A percentile compares a stretch with the other conserved stretches of the same genome.
These are phyloP conservation scores for Parus major DNA, from an alignment of 2,113 vertebrate species.

Conservation along the genomic window DNA sequence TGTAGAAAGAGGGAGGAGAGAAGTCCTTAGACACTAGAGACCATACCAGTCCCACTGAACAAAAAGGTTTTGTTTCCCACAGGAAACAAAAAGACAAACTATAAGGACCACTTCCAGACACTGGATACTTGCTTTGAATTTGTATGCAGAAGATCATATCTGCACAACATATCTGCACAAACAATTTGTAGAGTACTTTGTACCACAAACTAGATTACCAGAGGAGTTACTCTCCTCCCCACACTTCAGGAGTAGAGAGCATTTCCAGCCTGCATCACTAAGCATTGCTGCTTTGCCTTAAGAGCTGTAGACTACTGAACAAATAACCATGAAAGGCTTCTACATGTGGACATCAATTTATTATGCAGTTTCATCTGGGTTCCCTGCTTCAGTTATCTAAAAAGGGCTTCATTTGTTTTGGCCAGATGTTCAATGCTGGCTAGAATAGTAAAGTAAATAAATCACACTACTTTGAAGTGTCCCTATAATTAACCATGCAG, in stretches of 20 bases:
- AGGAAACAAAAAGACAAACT: background rate
- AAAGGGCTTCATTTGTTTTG: background rate
- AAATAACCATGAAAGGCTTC: background rate
- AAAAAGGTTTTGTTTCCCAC: too few relatives aligned
- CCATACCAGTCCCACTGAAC: background rate
- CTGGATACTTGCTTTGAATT: background rate
- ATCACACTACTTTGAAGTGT: background rate
- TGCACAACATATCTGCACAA: background rate
- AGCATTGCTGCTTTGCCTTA: background rate
- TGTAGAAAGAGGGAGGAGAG: background rate
- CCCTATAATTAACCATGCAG: background rate
- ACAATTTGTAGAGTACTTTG: background rate
- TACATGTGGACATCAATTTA: background rate
- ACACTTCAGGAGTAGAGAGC: background rate
- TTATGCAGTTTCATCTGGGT: background rate
- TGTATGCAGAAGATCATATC: fast-evolving
- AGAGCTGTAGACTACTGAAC: background rate
- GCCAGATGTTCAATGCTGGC: background rate
- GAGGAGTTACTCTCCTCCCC: background rate
- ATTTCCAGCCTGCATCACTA: background rate
- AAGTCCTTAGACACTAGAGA: background rate
- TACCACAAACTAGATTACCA: background rate
- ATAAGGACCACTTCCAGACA: background rate
- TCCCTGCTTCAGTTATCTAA: background rate
- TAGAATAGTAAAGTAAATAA: background rate